A percentile compares a stretch with the other conserved stretches of the same genome.
These are phyloP conservation scores for Drosophila sordidula DNA, from an alignment of 2,888 invertebrate genomes.

Conservation along the genomic window DNA sequence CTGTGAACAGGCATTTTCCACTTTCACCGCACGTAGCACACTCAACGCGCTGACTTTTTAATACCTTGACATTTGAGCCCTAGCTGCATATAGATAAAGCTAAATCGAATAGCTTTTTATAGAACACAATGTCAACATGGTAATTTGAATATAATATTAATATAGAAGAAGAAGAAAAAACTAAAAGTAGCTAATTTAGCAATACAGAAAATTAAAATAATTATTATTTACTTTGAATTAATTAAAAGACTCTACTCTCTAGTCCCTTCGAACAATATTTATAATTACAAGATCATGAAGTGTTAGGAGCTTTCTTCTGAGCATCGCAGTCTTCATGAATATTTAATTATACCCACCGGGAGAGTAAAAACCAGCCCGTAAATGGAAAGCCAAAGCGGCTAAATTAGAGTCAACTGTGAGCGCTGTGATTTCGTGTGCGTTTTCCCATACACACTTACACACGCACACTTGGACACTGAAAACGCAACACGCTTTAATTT, in stretches of 20 bases:
- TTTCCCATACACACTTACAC: constrained; percentile 47
- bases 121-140: too few species aligned
- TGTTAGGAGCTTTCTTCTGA: constrained; percentile 18
- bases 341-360: constrained; percentile 56
- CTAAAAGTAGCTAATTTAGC: too few species aligned
- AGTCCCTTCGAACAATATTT: not conserved
- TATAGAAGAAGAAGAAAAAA: too few species aligned
- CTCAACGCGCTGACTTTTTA: not conserved
- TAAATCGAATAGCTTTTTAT: too few species aligned
- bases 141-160: too few species aligned
- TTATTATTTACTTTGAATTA: not conserved
- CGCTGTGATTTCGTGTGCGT: constrained; percentile 58
- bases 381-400: constrained; percentile 68
- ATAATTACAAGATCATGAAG: constrained; percentile 17
- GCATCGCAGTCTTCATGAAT: constrained; percentile 45
- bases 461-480: constrained; percentile 15
- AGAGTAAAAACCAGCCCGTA: constrained; percentile 48
- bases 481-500: constrained; percentile 55
- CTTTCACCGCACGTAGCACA: constrained; percentile 76
- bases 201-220: too few species aligned
- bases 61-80: constrained; percentile 17
- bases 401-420: constrained; percentile 47
- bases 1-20: constrained; percentile 75
- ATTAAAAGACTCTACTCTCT: not conserved
- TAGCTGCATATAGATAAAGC: not conserved